phyloP scores from a whole-genome alignment of 2,888 invertebrate genomes.

The Melipona bicolor region DNA sequence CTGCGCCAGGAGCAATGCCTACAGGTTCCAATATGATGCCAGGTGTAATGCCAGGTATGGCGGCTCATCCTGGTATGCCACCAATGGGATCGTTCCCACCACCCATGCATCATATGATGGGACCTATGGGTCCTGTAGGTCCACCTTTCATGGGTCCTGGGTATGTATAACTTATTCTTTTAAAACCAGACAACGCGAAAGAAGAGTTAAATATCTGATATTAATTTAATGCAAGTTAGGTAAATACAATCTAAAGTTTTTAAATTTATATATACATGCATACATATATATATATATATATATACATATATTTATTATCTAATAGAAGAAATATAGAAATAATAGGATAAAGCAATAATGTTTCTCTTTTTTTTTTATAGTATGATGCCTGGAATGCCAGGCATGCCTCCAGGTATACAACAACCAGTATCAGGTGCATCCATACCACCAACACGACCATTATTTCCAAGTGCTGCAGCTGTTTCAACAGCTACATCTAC shows the following conservation, averaged over 20 bases:
- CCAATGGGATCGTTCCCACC: slow-evolving; percentile 86
- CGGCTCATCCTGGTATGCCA: slow-evolving; percentile 85
- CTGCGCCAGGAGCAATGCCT: slow-evolving; percentile 87
- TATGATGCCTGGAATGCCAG: slow-evolving; percentile 85
- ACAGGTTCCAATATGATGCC: slow-evolving; percentile 88
- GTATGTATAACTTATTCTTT: slow-evolving; percentile 77
- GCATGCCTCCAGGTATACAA: slow-evolving; percentile 84
- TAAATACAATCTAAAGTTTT: slow-evolving; percentile 54
- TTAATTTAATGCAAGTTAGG: slow-evolving; percentile 60
- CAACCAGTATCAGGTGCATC: slow-evolving; percentile 79
- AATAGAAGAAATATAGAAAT: not conserved
- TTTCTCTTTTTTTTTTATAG: slow-evolving; percentile 62
- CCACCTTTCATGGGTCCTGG: slow-evolving; percentile 91
- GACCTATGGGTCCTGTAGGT: slow-evolving; percentile 89
- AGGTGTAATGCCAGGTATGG: slow-evolving; percentile 87
- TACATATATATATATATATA: not conserved
- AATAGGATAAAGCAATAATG: slow-evolving; percentile 30
- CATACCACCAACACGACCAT: slow-evolving; percentile 87
- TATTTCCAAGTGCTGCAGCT: slow-evolving; percentile 92
- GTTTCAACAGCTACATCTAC: slow-evolving; percentile 86
- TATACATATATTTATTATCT: not conserved
- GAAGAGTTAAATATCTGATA: slow-evolving; percentile 59
- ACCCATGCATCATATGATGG: slow-evolving; percentile 87
- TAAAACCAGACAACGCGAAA: slow-evolving; percentile 52
- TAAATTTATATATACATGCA: slow-evolving; percentile 8